phyloP scores from a whole-genome alignment of 2,888 invertebrate species.

The Calliphora vomitoria region DNA sequence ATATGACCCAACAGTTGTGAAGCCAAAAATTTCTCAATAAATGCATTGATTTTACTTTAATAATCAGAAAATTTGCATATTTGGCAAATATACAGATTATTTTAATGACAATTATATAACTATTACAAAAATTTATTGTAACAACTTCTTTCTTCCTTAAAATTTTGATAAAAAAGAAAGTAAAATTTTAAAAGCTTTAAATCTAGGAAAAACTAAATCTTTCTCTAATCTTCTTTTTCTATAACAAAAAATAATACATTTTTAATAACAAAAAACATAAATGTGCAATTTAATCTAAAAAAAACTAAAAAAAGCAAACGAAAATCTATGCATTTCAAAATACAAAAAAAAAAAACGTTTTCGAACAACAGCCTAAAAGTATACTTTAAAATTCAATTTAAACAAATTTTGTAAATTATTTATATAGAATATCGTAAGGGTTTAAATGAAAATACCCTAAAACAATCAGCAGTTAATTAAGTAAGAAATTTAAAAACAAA shows the following conservation, averaged over 20 bases:
- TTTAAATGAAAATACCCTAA: not conserved
- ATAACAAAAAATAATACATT: no score
- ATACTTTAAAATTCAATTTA: slow-evolving; percentile 68
- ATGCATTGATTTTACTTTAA: no score
- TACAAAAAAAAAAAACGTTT: slow-evolving; percentile 18
- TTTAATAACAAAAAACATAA: slow-evolving; percentile 23
- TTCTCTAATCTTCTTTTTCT: no score
- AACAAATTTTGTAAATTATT: slow-evolving; percentile 55
- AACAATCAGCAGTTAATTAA: not conserved
- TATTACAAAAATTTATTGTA: no score
- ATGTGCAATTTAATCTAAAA: slow-evolving; percentile 58
- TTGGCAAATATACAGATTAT: no score
- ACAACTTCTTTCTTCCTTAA: not conserved
- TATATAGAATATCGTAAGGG: slow-evolving; percentile 11
- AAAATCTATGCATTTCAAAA: slow-evolving; percentile 38
- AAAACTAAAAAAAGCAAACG: slow-evolving; percentile 1
- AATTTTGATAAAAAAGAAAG: no score
- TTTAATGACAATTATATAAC: no score
- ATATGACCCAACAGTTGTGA: no score
- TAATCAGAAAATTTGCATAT: no score
- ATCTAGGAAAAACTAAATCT: no score
- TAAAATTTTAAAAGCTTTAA: no score
- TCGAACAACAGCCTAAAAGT: slow-evolving; percentile 54
- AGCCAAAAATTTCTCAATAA: no score
- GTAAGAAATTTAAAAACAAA: slow-evolving; percentile 9